Percentiles rank a stretch among this genome's conserved stretches.
These are phyloP conservation scores for Myripristis murdjan DNA, from an alignment of 2,797 vertebrate genomes.

Conservation along the genomic window DNA sequence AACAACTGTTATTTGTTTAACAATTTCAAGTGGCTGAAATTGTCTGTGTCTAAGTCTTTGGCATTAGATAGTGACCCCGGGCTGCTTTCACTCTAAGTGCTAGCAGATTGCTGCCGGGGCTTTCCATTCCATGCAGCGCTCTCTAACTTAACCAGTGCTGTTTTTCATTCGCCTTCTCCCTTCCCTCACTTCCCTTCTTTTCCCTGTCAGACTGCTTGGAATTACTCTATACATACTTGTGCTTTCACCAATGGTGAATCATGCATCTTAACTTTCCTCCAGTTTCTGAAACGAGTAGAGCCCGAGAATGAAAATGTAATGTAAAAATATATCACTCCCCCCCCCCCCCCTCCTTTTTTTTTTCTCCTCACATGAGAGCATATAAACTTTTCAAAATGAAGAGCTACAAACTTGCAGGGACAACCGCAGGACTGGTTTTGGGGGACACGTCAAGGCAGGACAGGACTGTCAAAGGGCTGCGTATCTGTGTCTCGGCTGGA, in stretches of 20 bases:
- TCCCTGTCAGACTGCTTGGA: conserved; percentile 24
- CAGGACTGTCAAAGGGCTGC: conserved; percentile 58
- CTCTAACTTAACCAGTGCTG: conserved; percentile 51
- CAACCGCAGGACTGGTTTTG: conserved; percentile 35
- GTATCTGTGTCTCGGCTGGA: conserved; percentile 47
- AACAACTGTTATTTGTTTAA: conserved; percentile 70
- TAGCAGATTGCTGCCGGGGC: conserved; percentile 73
- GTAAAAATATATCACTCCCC: background rate
- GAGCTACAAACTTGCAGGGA: background rate
- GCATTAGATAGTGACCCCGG: conserved; percentile 67
- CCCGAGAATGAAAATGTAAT: background rate
- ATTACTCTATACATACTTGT: conserved; percentile 21
- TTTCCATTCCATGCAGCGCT: conserved; percentile 61
- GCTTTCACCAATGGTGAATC: background rate
- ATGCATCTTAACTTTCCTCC: background rate
- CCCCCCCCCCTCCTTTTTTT: no score
- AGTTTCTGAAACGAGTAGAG: conserved; percentile 10
- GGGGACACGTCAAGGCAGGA: conserved; percentile 57
- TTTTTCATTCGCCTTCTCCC: conserved; percentile 50
- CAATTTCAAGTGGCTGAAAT: conserved; percentile 73
- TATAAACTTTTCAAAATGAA: no score
- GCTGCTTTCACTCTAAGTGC: conserved; percentile 73
- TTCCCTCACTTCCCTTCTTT: conserved; percentile 29
- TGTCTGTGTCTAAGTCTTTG: conserved; percentile 60
- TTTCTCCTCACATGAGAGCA: no score